phyloP scores from a whole-genome alignment of 2,888 invertebrate genomes.

The Priocnemis perturbator region DNA sequence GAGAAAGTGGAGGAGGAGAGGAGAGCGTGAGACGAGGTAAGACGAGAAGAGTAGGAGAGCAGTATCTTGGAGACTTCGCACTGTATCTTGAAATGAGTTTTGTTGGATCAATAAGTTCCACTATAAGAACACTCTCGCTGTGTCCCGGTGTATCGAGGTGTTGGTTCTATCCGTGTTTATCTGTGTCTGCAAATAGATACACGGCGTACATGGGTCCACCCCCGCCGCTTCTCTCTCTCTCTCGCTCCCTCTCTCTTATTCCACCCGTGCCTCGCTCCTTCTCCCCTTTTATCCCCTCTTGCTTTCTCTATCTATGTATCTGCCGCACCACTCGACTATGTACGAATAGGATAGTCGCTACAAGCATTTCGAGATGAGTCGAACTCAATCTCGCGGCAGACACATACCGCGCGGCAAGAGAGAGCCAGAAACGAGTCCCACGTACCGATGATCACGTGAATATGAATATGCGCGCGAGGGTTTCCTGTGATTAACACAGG shows the following conservation, averaged over 20 bases:
- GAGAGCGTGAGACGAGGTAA: slow-evolving; percentile 41
- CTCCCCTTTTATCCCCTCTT: slow-evolving; percentile 34
- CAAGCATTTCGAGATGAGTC: slow-evolving; percentile 72
- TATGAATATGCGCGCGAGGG: slow-evolving; percentile 52
- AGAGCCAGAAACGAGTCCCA: slow-evolving; percentile 52
- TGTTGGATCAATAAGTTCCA: slow-evolving; percentile 76
- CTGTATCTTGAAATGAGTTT: slow-evolving; percentile 76
- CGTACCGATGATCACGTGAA: slow-evolving; percentile 55
- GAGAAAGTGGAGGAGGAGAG: slow-evolving; percentile 42
- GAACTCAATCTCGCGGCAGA: slow-evolving; percentile 68
- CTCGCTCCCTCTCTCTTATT: slow-evolving; percentile 42
- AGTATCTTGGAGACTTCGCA: slow-evolving; percentile 76
- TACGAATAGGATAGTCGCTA: slow-evolving; percentile 68
- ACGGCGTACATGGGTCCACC: slow-evolving; percentile 66
- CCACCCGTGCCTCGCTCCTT: slow-evolving; percentile 8
- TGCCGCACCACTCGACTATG: slow-evolving; percentile 60
- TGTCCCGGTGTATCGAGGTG: slow-evolving; percentile 69
- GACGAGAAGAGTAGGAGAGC: slow-evolving; percentile 64
- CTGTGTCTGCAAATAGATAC: slow-evolving; percentile 75
- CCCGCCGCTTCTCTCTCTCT: slow-evolving; percentile 53
- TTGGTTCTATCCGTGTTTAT: slow-evolving; percentile 72
- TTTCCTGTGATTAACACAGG: slow-evolving; percentile 53
- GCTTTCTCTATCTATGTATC: slow-evolving; percentile 50
- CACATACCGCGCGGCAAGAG: slow-evolving; percentile 34
- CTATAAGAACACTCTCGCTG: slow-evolving; percentile 75